Evolutionary conservation across 37 sponge, comb jelly and placozoan genomes (phyloP), one percentile per base, ranked within the genome.

Genomic region (Tethya wilhelma): DNA sequence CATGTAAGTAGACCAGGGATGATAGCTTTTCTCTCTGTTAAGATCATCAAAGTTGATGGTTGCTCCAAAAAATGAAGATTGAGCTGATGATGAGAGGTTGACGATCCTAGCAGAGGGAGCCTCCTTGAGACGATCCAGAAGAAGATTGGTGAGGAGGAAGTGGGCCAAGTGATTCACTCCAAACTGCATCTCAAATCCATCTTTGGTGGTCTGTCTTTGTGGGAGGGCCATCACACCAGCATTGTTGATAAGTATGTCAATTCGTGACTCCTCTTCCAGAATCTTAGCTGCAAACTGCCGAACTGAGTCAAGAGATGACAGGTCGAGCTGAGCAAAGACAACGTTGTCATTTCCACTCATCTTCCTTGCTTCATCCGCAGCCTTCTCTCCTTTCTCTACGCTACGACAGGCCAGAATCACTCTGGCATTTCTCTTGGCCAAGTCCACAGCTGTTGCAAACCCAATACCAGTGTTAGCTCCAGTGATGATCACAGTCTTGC

Each of bases 401-500:
- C 73, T 83, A 34, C 95, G 71, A 68, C 97, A 94, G 3, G 85
- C 97, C 37, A 97, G 49, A 30, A 89, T 67, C 11, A 97, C 85
- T 39, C 77, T 81, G n/a, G 90, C 95, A 25, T 88, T 88, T 55
- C 95, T 86, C 41, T 59, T 80, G 36, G 95, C 89, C 14, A 96
- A 64, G 67, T 90, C 94, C 23, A 87, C 31, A 40, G 92, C 94
- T 38, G 97, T 91, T 59, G 77, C 91, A 32, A 89, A 74, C 23
- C 87, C 87, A 46, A 94, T 91, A 0, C 95, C 95, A 38, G 89
- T 87, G 78, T 96, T 96, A 22, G 87, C 85, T 49, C 97, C 97
- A 38, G 97, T 96, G 40, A 96, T 80, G 22, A 97, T 68, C 40
- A 82, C 93, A 0, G 90, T 89, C 79, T 92, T 95, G 42, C 93